Evolutionary conservation across 2,888 invertebrate genomes (phyloP).

Genomic region (Ametastegia equiseti): DNA sequence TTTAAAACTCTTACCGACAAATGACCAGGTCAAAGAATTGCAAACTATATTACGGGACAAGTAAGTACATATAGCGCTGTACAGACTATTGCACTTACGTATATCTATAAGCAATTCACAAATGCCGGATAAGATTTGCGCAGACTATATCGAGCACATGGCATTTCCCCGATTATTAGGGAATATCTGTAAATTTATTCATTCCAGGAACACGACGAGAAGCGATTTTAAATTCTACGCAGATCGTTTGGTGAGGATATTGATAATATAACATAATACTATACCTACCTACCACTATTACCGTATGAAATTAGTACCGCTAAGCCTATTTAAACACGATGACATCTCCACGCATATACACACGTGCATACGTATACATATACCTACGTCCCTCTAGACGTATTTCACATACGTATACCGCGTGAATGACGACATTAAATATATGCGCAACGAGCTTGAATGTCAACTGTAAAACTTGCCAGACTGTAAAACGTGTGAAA

Average conservation of each 20-base stretch:
- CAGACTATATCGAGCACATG: constrained; percentile 35
- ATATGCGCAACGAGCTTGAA: neutral
- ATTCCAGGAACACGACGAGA: constrained; percentile 89
- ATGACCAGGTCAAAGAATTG: constrained; percentile 89
- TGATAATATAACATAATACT: neutral
- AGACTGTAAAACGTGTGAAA: constrained; percentile 31
- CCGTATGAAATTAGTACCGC: no score
- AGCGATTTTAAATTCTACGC: constrained; percentile 99
- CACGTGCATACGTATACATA: no score
- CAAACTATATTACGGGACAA: constrained; percentile 93
- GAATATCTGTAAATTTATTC: constrained; percentile 51
- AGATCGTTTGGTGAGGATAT: constrained; percentile 86
- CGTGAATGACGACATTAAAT: constrained; percentile 1
- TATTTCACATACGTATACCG: constrained; percentile 7
- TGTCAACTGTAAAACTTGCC: constrained; percentile 45
- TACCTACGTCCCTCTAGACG: constrained; percentile 5
- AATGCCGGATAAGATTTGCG: neutral
- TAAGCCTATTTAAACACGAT: neutral
- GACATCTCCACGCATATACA: no score
- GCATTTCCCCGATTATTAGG: neutral
- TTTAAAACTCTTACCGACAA: constrained; percentile 84
- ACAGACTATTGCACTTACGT: no score
- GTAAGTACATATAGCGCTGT: constrained; percentile 81
- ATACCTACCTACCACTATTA: neutral
- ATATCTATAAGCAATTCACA: neutral